These are phyloP conservation scores for Typhlomys cinereus DNA, from an alignment of 2,113 vertebrate genomes.

Conservation along the genomic window DNA sequence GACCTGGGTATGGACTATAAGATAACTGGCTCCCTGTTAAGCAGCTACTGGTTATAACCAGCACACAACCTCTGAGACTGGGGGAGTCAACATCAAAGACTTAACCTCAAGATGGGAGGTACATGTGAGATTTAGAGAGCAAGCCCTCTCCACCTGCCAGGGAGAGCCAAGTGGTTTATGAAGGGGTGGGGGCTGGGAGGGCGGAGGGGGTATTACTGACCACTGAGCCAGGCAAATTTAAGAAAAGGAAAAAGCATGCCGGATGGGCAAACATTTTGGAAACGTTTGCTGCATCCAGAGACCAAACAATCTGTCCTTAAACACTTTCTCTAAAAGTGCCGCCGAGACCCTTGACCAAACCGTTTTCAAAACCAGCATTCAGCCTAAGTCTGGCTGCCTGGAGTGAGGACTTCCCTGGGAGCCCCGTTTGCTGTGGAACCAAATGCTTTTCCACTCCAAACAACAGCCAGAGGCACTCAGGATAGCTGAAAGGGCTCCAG, in stretches of 20 bases:
- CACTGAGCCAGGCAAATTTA: conserved; percentile 21
- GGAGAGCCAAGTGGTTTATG: conserved; percentile 10
- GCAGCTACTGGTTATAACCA: background rate
- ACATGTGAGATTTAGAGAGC: background rate
- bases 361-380: conserved; percentile 69
- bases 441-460: conserved; percentile 75
- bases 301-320: conserved; percentile 70
- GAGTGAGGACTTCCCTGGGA: conserved; percentile 60
- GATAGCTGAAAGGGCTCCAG: conserved; percentile 70
- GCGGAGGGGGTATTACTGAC: background rate
- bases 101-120: background rate
- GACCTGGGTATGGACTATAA: background rate
- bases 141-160: background rate
- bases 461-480: conserved; percentile 73
- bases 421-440: conserved; percentile 72
- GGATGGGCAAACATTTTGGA: conserved; percentile 64
- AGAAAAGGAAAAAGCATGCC: conserved; percentile 52
- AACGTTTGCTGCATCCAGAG: conserved; percentile 59
- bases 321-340: conserved; percentile 71
- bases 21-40: background rate
- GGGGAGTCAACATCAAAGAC: background rate
- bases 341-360: conserved; percentile 70
- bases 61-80: background rate
- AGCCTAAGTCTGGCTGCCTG: conserved; percentile 23
- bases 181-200: conserved; percentile 3